Evolutionary conservation across 2,113 vertebrate genomes (phyloP), one percentile per base, ranked within the genome.

Genomic region (Melanocharis versteri): DNA sequence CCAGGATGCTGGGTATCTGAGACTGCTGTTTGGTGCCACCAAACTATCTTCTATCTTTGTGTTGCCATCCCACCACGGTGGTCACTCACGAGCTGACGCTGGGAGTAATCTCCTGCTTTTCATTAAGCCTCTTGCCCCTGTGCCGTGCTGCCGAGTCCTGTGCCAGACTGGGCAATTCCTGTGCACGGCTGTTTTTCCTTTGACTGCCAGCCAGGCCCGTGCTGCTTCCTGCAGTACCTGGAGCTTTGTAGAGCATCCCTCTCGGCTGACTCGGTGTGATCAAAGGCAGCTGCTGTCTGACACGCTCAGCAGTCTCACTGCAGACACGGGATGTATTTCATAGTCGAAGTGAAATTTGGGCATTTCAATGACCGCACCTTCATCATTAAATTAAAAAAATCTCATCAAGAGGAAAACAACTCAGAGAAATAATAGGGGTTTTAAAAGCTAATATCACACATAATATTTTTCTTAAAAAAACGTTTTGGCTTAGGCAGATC

Each of bases 401-500:
- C 77, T 22, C 17, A 70, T 35, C n/a, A 83, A 60, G 21, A 7
- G 22, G 22, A 66, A 94, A 90, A 66, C 26, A 89, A 56, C 22
- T 78, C n/a, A 7, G 56, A 89, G 48, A 68, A 94, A 87, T 56
- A 8, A 39, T 9, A 58, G 28, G 15, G 7, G 2, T 50, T 83
- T 83, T 61, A 66, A 90, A 87, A 68, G 19, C 40, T 88, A 94
- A 87, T 96, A 92, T 72, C 79, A 91, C 54, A 79, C 68, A 78
- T 73, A 95, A 73, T 81, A 37, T 62, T 66, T 79, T 89, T 27
- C 30, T 6, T 7, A 15, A 11, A 40, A 7, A 60, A 77, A 94
- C 47, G 27, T 93, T 97, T 96, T 94, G 71, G 79, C 18, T 81
- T 88, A 78, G 47, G 54, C 92, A 94, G 87, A 93, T 94, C 89